phyloP scores from a whole-genome alignment of 2,113 vertebrate species.

The Copsychus sechellarum region DNA sequence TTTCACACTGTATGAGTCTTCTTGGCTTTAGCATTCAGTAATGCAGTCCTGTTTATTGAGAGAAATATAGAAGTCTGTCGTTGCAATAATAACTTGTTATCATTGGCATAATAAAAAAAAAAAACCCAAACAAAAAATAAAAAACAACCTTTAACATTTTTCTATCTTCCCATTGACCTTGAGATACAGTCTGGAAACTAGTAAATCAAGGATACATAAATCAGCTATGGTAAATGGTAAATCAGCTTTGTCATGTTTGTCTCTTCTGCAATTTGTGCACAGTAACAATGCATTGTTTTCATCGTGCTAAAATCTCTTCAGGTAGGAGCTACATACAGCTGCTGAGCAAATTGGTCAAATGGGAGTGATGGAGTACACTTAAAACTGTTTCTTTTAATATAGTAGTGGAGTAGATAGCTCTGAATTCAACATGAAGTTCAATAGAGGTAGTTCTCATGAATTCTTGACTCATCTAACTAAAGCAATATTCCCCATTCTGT shows the following conservation, averaged over 20 bases:
- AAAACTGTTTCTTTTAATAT: background rate
- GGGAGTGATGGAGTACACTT: background rate
- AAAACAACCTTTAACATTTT: background rate
- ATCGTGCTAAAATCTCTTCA: background rate
- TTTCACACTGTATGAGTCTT: background rate
- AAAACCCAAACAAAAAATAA: rapidly evolving
- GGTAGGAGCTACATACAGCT: background rate
- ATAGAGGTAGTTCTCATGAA: background rate
- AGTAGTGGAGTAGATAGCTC: background rate
- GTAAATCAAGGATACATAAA: background rate
- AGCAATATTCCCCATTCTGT: background rate
- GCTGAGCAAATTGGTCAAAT: background rate
- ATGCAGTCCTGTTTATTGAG: background rate
- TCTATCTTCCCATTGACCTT: background rate
- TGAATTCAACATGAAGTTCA: background rate
- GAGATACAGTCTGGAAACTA: background rate
- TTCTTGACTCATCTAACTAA: background rate
- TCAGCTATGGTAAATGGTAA: too few species aligned
- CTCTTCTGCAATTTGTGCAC: background rate
- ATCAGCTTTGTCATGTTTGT: background rate
- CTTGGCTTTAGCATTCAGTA: background rate
- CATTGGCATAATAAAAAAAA: background rate
- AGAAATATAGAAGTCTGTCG: background rate
- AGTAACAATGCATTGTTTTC: background rate
- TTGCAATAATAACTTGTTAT: background rate